phyloP scores from a whole-genome alignment of 2,797 vertebrate species.

The Trichosurus vulpecula region DNA sequence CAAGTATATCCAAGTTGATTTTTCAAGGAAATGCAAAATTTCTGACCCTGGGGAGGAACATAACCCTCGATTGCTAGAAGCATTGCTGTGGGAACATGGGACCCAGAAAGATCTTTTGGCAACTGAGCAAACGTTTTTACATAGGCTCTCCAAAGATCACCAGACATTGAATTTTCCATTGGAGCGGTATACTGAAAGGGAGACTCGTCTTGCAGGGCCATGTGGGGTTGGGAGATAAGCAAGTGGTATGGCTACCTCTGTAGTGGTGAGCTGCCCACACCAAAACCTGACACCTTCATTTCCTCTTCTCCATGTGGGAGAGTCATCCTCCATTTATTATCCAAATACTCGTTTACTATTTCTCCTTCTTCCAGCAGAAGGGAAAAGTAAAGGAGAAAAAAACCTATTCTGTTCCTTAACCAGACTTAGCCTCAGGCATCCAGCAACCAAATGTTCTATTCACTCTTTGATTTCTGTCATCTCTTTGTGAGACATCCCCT shows the following conservation, averaged over 20 bases:
- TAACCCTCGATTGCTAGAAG: neutral
- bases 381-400: neutral
- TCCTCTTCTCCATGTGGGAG: neutral
- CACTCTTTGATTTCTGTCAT: neutral
- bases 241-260: neutral
- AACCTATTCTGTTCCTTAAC: neutral
- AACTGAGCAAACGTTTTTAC: neutral
- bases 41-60: neutral
- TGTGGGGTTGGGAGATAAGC: neutral
- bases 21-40: neutral
- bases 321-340: neutral
- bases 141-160: neutral
- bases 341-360: neutral
- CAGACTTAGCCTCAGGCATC: neutral
- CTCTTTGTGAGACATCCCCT: neutral
- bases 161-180: neutral
- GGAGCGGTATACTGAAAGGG: neutral
- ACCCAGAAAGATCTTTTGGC: neutral
- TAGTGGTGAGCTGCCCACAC: neutral
- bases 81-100: neutral
- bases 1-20: neutral
- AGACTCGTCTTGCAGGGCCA: neutral
- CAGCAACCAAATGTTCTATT: neutral
- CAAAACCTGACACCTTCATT: neutral
- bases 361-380: neutral